A percentile compares a stretch with the other conserved stretches of the same genome.
These are phyloP conservation scores for Emydocephalus ijimae DNA, from an alignment of 2,113 vertebrate genomes.

Conservation along the genomic window DNA sequence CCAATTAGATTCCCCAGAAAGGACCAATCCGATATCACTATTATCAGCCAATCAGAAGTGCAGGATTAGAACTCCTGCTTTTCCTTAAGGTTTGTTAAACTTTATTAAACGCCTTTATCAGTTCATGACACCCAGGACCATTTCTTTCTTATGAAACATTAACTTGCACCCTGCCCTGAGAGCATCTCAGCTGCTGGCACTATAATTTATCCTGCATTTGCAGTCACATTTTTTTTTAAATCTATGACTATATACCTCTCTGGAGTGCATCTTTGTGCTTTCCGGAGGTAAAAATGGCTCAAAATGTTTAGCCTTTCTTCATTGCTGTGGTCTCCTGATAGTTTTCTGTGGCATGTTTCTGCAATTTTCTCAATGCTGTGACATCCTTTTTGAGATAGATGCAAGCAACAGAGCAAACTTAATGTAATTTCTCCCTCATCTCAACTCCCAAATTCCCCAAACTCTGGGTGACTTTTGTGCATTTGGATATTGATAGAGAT, in stretches of 20 bases:
- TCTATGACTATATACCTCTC: not conserved
- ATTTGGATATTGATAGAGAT: not conserved
- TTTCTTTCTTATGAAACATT: not conserved
- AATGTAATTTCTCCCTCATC: constrained; percentile 31
- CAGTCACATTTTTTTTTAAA: not conserved
- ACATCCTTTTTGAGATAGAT: not conserved
- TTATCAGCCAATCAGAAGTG: too few relatives aligned
- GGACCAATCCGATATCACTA: too few relatives aligned
- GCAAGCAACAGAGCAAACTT: not conserved
- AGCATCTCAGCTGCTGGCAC: not conserved
- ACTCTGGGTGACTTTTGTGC: not conserved
- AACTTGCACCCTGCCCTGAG: not conserved
- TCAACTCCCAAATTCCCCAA: constrained; percentile 38
- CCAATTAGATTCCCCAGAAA: too few relatives aligned
- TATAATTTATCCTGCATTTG: not conserved
- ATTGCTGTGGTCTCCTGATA: not conserved
- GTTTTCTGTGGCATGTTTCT: not conserved
- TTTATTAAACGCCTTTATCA: too few relatives aligned
- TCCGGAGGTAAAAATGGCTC: not conserved
- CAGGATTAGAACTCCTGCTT: too few relatives aligned
- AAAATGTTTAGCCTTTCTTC: not conserved
- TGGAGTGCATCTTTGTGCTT: not conserved
- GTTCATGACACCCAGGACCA: not conserved
- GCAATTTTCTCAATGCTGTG: not conserved
- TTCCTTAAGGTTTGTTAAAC: too few relatives aligned